Percentiles rank a stretch among this genome's conserved stretches.
Conservation (phyloP, 2,888 invertebrate genomes). For the Drosophila engyochracea region DNA sequence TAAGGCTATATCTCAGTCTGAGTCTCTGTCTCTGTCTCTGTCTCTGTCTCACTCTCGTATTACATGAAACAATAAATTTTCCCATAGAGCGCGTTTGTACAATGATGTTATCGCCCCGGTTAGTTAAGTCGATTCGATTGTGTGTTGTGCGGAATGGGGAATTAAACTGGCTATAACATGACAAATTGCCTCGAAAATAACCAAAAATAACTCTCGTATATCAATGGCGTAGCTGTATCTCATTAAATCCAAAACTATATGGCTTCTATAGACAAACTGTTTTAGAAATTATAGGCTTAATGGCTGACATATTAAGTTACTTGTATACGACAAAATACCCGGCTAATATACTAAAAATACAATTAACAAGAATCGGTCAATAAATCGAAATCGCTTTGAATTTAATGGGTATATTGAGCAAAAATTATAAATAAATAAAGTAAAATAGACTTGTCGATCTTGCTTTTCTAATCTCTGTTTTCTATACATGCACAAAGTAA, state of each 20-base stretch:
- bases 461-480: not conserved
- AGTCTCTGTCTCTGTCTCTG: slow-evolving; percentile 1
- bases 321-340: not conserved
- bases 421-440: not conserved
- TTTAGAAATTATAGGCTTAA: not conserved
- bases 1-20: slow-evolving; percentile 5
- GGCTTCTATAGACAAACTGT: not conserved
- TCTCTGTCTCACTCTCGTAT: slow-evolving; percentile 35
- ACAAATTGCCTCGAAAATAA: slow-evolving; percentile 34
- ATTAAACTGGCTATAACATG: slow-evolving; percentile 15
- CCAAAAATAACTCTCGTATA: slow-evolving; percentile 3
- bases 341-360: not conserved
- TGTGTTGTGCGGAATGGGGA: slow-evolving; percentile 11
- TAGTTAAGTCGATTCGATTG: slow-evolving; percentile 32
- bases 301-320: not conserved
- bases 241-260: slow-evolving; percentile 5
- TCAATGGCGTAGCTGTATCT: slow-evolving; percentile 3
- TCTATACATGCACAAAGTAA: not conserved
- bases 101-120: slow-evolving; percentile 43
- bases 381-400: not conserved
- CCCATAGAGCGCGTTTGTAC: slow-evolving; percentile 42
- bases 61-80: slow-evolving; percentile 64
- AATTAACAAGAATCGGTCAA: not conserved
- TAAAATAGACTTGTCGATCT: too few species aligned
- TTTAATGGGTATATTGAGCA: not conserved